These are phyloP conservation scores for Pachyuromys duprasi DNA, from an alignment of 2,797 vertebrate genomes.

Conservation along the genomic window DNA sequence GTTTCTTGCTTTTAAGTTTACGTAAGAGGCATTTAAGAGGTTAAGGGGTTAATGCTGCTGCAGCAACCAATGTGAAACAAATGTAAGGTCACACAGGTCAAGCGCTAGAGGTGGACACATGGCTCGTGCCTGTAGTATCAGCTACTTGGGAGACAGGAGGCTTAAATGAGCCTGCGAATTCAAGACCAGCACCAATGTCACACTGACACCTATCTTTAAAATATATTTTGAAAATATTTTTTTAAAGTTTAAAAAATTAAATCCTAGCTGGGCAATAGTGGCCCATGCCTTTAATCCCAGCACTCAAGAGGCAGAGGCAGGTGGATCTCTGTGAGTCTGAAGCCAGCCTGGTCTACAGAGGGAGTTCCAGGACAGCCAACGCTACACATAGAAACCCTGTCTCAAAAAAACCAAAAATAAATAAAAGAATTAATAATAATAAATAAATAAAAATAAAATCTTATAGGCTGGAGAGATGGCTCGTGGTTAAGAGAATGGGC, in stretches of 20 bases:
- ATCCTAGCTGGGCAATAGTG: too few species aligned
- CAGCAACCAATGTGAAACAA: background rate
- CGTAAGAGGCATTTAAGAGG: background rate
- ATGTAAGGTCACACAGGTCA: background rate
- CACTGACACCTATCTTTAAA: background rate
- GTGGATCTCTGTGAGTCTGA: too few species aligned
- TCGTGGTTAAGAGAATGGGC: background rate
- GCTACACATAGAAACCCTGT: too few species aligned
- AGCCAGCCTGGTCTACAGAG: too few species aligned
- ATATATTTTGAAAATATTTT: background rate
- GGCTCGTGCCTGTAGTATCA: background rate
- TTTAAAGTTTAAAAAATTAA: background rate
- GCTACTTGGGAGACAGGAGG: background rate
- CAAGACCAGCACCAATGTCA: background rate
- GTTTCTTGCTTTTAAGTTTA: background rate
- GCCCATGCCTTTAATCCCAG: too few species aligned
- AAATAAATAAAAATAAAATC: background rate
- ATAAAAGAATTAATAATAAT: background rate
- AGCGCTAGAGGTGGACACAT: background rate
- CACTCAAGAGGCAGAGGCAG: too few species aligned
- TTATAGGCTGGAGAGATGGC: background rate
- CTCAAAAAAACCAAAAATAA: too few species aligned
- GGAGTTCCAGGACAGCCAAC: too few species aligned
- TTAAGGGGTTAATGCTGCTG: background rate
- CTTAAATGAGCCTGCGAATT: background rate